phyloP scores from a whole-genome alignment of 2,113 vertebrate species.

The Rhea americana region DNA sequence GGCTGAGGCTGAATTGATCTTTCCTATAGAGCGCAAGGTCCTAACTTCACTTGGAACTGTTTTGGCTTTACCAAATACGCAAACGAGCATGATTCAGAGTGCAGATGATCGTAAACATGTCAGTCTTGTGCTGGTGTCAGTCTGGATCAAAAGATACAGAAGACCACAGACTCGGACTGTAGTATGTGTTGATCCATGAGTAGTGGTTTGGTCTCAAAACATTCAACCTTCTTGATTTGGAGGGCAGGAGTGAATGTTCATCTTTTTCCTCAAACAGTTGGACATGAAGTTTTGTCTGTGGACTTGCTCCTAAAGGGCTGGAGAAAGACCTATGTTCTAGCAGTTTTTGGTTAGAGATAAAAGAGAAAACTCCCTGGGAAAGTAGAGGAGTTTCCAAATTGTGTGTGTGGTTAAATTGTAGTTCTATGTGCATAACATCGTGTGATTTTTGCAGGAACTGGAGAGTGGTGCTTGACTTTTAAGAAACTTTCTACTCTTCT shows the following conservation, averaged over 20 bases:
- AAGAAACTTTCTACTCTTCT: background rate
- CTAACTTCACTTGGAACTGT: background rate
- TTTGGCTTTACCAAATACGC: background rate
- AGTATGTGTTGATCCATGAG: background rate
- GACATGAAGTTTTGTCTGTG: background rate
- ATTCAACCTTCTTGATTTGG: background rate
- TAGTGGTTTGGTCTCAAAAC: background rate
- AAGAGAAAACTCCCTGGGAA: background rate
- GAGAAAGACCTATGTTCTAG: background rate
- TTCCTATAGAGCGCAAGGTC: background rate
- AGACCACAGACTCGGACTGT: background rate
- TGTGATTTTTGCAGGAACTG: background rate
- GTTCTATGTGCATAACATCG: background rate
- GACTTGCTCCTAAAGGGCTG: background rate
- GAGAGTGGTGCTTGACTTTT: background rate
- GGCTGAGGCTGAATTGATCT: background rate
- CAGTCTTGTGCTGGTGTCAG: background rate
- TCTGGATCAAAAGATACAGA: accelerated
- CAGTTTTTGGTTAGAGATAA: background rate
- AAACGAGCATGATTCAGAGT: background rate
- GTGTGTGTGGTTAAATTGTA: background rate
- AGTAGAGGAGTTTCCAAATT: background rate
- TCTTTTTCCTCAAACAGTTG: background rate
- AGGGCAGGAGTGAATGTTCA: background rate
- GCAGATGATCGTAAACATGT: background rate